phyloP scores from a whole-genome alignment of 2,888 invertebrate genomes.

The Dynastes grantii region DNA sequence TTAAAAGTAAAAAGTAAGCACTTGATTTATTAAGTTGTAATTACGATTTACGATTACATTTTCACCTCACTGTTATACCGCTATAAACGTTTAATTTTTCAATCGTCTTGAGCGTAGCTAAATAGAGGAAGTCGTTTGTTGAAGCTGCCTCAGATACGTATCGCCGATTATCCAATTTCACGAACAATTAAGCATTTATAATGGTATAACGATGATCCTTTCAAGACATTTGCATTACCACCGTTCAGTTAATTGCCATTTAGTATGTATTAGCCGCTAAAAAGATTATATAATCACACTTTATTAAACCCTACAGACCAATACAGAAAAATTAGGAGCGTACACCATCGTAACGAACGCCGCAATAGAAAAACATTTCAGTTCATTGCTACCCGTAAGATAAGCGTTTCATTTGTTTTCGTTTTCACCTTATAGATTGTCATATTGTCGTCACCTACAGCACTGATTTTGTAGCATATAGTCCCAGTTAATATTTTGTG shows the following conservation, averaged over 20 bases:
- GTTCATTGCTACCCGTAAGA: constrained; percentile 68
- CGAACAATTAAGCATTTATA: constrained; percentile 16
- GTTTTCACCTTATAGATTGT: constrained; percentile 13
- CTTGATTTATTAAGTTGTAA: constrained; percentile 17
- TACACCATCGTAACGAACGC: constrained; percentile 62
- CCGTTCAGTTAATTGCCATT: constrained; percentile 10
- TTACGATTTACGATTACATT: background rate
- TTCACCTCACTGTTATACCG: constrained; percentile 12
- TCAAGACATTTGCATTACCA: constrained; percentile 8
- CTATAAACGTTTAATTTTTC: constrained; percentile 11
- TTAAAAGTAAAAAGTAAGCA: constrained; percentile 94
- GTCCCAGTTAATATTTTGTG: constrained; percentile 35
- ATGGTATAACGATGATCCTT: constrained; percentile 1
- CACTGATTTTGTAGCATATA: constrained; percentile 40
- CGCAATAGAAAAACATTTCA: constrained; percentile 69
- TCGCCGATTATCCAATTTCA: background rate
- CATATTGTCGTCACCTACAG: background rate
- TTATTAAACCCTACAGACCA: constrained; percentile 46
- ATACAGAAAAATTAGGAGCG: constrained; percentile 56
- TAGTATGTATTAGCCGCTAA: constrained; percentile 10
- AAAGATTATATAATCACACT: constrained; percentile 20
- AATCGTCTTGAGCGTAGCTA: background rate
- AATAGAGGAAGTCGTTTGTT: background rate
- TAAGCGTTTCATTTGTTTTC: constrained; percentile 45
- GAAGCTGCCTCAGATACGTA: background rate